phyloP scores from a whole-genome alignment of 1,140 invertebrate genomes.

The Drosophila ohnishii region DNA sequence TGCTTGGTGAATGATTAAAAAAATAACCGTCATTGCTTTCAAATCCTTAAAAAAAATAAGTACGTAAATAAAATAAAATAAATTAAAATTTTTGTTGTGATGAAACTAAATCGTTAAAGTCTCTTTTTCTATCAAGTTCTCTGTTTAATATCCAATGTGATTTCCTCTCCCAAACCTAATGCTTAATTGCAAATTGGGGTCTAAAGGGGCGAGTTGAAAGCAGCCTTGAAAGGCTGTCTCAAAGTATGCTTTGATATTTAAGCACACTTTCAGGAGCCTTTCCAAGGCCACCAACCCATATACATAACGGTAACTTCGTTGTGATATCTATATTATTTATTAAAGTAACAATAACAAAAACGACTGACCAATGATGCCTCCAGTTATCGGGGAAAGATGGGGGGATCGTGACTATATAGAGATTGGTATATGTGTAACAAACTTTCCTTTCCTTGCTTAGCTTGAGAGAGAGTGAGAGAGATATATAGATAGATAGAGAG shows the following conservation, averaged over 20 bases:
- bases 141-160: conserved; percentile 2
- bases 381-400: conserved; percentile 2
- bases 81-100: too few relatives aligned
- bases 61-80: too few relatives aligned
- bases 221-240: not conserved
- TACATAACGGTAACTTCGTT: conserved; percentile 14
- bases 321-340: conserved; percentile 8
- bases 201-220: not conserved
- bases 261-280: not conserved
- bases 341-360: conserved; percentile 30
- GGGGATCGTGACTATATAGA: conserved; percentile 31
- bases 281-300: too few relatives aligned
- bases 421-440: conserved; percentile 30
- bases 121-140: not conserved
- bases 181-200: not conserved
- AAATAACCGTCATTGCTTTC: too few relatives aligned
- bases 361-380: conserved; percentile 24
- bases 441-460: conserved; percentile 25
- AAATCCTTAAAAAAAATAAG: too few relatives aligned
- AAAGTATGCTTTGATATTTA: not conserved
- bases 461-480: conserved; percentile 21
- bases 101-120: too few relatives aligned
- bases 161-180: conserved; percentile 6
- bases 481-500: conserved; percentile 15
- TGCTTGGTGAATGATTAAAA: not conserved